Evolutionary conservation across 2,797 vertebrate genomes (phyloP), one percentile per base, ranked within the genome.

Genomic region (Glossophaga mutica): DNA sequence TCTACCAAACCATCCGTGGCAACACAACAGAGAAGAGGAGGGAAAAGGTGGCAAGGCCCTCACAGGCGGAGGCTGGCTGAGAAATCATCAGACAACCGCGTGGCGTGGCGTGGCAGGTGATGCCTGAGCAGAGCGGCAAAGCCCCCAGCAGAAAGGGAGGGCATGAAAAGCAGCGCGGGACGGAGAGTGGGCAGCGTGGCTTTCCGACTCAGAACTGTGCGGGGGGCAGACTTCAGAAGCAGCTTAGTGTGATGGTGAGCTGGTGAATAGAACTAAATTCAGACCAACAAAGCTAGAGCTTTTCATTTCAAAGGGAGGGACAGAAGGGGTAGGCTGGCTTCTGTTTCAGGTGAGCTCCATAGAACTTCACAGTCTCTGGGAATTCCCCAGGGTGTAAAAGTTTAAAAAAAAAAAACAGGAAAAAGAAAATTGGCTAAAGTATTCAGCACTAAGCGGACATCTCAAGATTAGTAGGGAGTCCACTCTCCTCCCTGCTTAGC

Each of bases 221-320:
- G 82, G 90, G 94, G 76, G 73, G 79, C 42, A 6, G n/a, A 94
- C 94, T 93, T 94, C 93, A 94, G 91, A 97, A 85, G 84, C 42
- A 14, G 57, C 91, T 67, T 59, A 92, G 90, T 93, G 70, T 29
- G 90, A 62, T 42, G 87, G 78, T 14, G 39, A 87, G 82, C 87
- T 1, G 67, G 67, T 92, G 95, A 96, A 97, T 52, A 94, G 88
- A 86, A 94, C 91, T 92, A 71, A 96, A 96, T 96, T 79, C 94
- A 83, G 88, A 94, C 78, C 76, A 26, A 71, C 67, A 92, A 93
- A 62, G 57, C 67, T 14, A 62, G 57, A 65, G 59, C 29, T 65
- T 65, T 65, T 65, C 59, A 65, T n/a, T 65, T 65, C 59, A 65
- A 65, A 65, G 59, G 6, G 5, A 52, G 46, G n/a, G 74, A 88